A percentile compares a stretch with the other conserved stretches of the same genome.
Evolutionary conservation across 2,888 invertebrate genomes (phyloP).

Genomic region (Cosmia pyralina): DNA sequence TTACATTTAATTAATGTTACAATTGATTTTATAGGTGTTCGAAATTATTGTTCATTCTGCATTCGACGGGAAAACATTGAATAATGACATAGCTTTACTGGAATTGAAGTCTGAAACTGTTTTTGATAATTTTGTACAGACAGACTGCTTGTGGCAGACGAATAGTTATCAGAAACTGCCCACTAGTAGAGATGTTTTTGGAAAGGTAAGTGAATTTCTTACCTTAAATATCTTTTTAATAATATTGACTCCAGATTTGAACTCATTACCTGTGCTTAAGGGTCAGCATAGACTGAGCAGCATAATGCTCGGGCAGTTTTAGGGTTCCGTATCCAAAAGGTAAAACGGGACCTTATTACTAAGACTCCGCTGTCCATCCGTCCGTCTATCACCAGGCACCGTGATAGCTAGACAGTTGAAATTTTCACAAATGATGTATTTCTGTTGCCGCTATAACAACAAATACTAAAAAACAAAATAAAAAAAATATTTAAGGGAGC

Average conservation of each 20-base stretch:
- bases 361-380: no score
- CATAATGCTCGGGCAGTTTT: not conserved
- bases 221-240: not conserved
- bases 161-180: not conserved
- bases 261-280: not conserved
- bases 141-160: constrained; percentile 76
- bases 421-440: no score
- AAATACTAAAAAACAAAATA: no score
- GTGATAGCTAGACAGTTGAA: no score
- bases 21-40: constrained; percentile 66
- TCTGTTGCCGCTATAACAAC: no score
- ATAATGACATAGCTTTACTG: constrained; percentile 76
- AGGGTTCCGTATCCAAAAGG: no score
- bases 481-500: no score
- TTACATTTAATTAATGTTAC: not conserved
- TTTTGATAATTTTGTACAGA: constrained; percentile 77
- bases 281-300: not conserved
- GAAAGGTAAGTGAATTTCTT: not conserved
- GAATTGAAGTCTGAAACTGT: constrained; percentile 71
- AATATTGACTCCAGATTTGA: not conserved
- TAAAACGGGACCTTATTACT: no score
- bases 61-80: constrained; percentile 61
- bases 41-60: constrained; percentile 71
- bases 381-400: no score
- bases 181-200: not conserved